Evolutionary conservation across 2,888 invertebrate species (phyloP).

Genomic region (Dilophus febrilis): DNA sequence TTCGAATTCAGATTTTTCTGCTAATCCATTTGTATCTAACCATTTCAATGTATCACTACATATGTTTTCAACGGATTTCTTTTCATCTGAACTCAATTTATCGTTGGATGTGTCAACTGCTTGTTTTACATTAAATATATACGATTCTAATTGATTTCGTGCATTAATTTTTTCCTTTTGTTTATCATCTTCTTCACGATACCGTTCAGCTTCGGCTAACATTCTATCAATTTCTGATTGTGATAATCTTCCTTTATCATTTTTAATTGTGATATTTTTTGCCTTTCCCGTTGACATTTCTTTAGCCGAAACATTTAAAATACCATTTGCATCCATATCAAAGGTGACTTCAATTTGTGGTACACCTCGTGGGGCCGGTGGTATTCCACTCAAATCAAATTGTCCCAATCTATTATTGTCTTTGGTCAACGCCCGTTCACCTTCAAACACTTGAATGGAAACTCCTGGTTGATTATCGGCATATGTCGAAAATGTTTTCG

Average conservation of each 20-base stretch:
- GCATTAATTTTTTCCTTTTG: slow-evolving; percentile 46
- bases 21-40: slow-evolving; percentile 61
- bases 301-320: slow-evolving; percentile 62
- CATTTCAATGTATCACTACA: slow-evolving; percentile 48
- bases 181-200: slow-evolving; percentile 49
- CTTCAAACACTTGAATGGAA: too few relatives aligned
- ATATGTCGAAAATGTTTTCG: too few relatives aligned
- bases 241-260: slow-evolving; percentile 63
- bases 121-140: slow-evolving; percentile 51
- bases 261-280: slow-evolving; percentile 65
- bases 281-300: slow-evolving; percentile 48
- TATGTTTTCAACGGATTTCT: slow-evolving; percentile 38
- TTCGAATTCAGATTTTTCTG: slow-evolving; percentile 60
- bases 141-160: slow-evolving; percentile 50
- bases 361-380: slow-evolving; percentile 50
- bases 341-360: slow-evolving; percentile 57
- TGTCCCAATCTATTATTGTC: slow-evolving; percentile 84
- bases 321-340: slow-evolving; percentile 70
- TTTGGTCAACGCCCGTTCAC: slow-evolving; percentile 63
- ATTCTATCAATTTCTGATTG: slow-evolving; percentile 65
- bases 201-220: slow-evolving; percentile 51
- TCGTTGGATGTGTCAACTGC: slow-evolving; percentile 44
- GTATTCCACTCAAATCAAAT: slow-evolving; percentile 62
- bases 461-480: too few relatives aligned
- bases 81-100: slow-evolving; percentile 46